These are phyloP conservation scores for Pseudeuparius sepicola DNA, from an alignment of 2,888 invertebrate species.

Conservation along the genomic window DNA sequence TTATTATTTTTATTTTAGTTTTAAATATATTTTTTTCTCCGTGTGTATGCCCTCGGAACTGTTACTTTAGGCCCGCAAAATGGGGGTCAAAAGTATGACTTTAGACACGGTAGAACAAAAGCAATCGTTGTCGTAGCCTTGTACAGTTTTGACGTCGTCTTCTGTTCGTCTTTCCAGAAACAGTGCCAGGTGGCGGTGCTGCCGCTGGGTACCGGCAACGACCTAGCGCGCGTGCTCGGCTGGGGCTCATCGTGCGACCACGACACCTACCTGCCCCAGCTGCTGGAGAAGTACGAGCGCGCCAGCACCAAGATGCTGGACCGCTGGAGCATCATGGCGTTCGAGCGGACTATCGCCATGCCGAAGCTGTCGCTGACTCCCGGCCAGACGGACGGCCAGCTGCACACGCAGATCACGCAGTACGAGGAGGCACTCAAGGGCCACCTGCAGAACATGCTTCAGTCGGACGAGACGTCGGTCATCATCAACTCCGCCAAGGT, in stretches of 20 bases:
- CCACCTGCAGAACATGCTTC: constrained; percentile 78
- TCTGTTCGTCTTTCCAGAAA: constrained; percentile 56
- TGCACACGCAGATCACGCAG: constrained; percentile 52
- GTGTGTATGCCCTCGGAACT: too few species aligned
- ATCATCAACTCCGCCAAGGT: constrained; percentile 61
- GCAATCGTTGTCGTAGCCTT: too few species aligned
- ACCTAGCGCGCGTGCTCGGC: constrained; percentile 86
- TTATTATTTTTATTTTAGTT: too few species aligned
- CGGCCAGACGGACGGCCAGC: constrained; percentile 37
- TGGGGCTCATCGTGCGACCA: constrained; percentile 97
- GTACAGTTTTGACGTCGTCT: too few species aligned
- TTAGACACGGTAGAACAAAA: too few species aligned
- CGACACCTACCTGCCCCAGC: constrained; percentile 82
- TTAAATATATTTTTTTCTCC: too few species aligned
- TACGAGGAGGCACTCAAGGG: constrained; percentile 69
- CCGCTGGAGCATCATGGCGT: constrained; percentile 95
- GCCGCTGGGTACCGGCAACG: constrained; percentile 94
- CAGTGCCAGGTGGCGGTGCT: constrained; percentile 92
- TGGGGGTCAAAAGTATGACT: too few species aligned
- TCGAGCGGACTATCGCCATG: constrained; percentile 63
- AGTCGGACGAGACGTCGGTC: constrained; percentile 64
- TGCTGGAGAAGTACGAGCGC: constrained; percentile 88
- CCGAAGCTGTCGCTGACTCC: constrained; percentile 44
- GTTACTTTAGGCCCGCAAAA: too few species aligned
- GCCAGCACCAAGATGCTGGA: constrained; percentile 98